Conservation (phyloP, 2,113 vertebrate species). For the Physeter macrocephalus region DNA sequence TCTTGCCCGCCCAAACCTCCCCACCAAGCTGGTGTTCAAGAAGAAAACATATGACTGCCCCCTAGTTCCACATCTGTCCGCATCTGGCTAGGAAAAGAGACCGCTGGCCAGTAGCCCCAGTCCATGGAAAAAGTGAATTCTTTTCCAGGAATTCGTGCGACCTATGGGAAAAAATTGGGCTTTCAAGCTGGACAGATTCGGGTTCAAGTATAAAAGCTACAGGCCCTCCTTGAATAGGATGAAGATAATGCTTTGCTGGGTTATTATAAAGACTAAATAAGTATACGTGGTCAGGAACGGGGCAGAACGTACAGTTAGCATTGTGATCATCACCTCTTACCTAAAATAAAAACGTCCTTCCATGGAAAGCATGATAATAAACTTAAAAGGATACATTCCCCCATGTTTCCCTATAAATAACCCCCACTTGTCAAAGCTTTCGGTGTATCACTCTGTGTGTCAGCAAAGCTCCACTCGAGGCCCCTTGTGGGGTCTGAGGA, state of each 20-base stretch:
- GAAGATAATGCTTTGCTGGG: not conserved
- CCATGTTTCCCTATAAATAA: not conserved
- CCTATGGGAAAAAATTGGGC: not conserved
- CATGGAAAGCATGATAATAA: not conserved
- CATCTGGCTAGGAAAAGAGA: not conserved
- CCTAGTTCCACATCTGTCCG: not conserved
- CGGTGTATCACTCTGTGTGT: not conserved
- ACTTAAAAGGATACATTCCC: not conserved
- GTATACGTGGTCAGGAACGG: not conserved
- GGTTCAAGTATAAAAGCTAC: not conserved
- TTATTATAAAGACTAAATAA: not conserved
- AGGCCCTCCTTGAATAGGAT: not conserved
- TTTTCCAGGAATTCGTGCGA: not conserved
- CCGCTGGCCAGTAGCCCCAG: not conserved
- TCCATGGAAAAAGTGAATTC: not conserved
- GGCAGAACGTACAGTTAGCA: not conserved
- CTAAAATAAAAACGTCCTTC: not conserved
- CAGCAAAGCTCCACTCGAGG: not conserved
- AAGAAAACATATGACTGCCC: not conserved
- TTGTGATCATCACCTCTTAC: not conserved
- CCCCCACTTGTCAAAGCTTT: not conserved
- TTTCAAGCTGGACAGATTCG: not conserved
- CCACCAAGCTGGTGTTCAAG: not conserved
- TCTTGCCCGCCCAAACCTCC: constrained; percentile 6
- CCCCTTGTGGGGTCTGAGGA: not conserved